These are phyloP conservation scores for Leptothorax acervorum DNA, from an alignment of 2,888 invertebrate species.

Conservation along the genomic window DNA sequence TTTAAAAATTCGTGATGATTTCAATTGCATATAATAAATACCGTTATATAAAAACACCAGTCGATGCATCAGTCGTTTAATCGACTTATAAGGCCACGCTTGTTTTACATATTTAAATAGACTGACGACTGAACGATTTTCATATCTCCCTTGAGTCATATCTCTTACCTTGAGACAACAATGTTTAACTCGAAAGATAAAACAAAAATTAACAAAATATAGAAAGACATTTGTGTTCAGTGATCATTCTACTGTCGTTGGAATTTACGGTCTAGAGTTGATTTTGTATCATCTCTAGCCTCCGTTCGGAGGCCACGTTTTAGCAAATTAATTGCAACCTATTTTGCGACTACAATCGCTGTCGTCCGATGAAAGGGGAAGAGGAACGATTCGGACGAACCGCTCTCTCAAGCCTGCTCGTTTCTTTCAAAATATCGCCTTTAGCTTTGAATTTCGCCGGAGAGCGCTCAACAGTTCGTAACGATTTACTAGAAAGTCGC, in stretches of 20 bases:
- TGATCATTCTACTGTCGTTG: no score
- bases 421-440: constrained; percentile 4
- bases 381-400: constrained; percentile 26
- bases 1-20: no score
- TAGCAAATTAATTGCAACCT: constrained; percentile 40
- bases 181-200: not conserved
- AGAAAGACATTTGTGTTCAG: no score
- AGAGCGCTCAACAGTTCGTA: not conserved
- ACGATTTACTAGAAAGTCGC: constrained; percentile 35
- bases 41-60: not conserved
- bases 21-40: not conserved
- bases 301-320: not conserved
- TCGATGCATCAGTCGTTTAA: not conserved
- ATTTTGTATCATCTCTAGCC: not conserved
- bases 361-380: constrained; percentile 14
- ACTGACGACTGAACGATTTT: no score
- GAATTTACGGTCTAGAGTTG: not conserved
- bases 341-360: constrained; percentile 48
- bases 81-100: no score
- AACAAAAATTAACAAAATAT: not conserved
- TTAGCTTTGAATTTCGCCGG: not conserved
- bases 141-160: no score
- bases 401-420: not conserved
- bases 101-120: not conserved
- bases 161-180: constrained; percentile 13